A percentile compares a stretch with the other conserved stretches of the same genome.
Conservation (phyloP, 2,113 vertebrate genomes). For the Nibea coibor region DNA sequence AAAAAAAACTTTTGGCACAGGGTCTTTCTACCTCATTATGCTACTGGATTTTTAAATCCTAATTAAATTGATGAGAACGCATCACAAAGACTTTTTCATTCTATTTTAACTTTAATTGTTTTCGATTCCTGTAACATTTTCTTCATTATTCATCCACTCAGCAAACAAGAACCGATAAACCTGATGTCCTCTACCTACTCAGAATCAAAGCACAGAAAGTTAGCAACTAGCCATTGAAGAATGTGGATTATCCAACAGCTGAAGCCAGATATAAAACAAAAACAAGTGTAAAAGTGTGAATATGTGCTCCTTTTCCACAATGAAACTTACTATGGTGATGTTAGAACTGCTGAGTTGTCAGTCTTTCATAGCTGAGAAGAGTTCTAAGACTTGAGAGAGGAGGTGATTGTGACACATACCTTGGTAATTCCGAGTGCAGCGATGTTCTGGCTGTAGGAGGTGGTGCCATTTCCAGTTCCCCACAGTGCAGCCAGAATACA, state of each 20-base stretch:
- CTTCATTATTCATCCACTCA: too few relatives aligned
- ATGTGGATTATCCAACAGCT: neutral
- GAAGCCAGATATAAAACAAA: neutral
- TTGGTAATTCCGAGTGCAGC: constrained; percentile 87
- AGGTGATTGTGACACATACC: constrained; percentile 56
- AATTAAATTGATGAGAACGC: too few relatives aligned
- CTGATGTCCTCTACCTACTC: neutral
- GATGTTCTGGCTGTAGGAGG: constrained; percentile 88
- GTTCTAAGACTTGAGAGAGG: neutral
- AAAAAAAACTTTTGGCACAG: too few relatives aligned
- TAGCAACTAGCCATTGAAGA: neutral
- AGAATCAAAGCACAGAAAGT: neutral
- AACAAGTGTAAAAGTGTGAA: neutral
- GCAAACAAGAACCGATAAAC: neutral
- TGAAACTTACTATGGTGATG: too few relatives aligned
- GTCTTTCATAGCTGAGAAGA: too few relatives aligned
- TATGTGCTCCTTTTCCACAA: too few relatives aligned
- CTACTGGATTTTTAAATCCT: too few relatives aligned
- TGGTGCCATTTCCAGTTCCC: constrained; percentile 87
- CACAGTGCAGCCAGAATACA: constrained; percentile 85
- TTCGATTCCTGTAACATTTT: too few relatives aligned
- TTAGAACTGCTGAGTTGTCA: too few relatives aligned
- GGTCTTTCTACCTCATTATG: too few relatives aligned
- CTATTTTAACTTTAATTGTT: too few relatives aligned
- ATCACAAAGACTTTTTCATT: too few relatives aligned